phyloP scores from a whole-genome alignment of 2,113 vertebrate species.

The Ctenodactylus gundi region DNA sequence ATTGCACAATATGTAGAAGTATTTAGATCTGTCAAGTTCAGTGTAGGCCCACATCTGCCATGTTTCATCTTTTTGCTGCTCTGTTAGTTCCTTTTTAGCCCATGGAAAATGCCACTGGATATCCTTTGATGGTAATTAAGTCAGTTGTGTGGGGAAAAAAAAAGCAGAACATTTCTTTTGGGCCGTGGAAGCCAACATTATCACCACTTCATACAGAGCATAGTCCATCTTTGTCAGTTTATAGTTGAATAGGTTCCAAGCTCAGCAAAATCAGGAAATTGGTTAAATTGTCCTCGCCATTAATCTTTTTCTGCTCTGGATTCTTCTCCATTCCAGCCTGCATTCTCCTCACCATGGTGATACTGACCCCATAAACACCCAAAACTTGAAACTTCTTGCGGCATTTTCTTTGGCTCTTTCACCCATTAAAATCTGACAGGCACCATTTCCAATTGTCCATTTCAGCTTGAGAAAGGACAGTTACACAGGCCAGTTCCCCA shows the following conservation, averaged over 20 bases:
- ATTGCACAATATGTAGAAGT: slow-evolving; percentile 26
- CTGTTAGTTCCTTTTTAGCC: not conserved
- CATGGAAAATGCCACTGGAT: slow-evolving; percentile 1
- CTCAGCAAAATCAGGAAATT: not conserved
- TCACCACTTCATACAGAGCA: not conserved
- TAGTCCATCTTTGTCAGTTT: not conserved
- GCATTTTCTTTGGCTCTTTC: not conserved
- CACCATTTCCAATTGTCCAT: not conserved
- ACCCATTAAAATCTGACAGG: slow-evolving; percentile 6
- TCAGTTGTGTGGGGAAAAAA: not conserved
- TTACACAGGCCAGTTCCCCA: not conserved
- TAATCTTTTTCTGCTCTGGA: not conserved
- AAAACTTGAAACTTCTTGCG: not conserved
- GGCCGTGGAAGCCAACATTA: not conserved
- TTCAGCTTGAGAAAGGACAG: not conserved
- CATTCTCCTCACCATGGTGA: not conserved
- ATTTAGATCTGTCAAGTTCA: not conserved
- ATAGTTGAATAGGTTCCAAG: not conserved
- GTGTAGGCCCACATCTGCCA: not conserved
- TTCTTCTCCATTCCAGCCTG: too few relatives aligned
- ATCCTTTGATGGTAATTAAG: not conserved
- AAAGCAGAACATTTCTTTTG: not conserved
- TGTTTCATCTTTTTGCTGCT: not conserved
- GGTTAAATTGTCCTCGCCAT: not conserved
- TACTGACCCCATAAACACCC: not conserved